Conservation (phyloP, 1,140 invertebrate genomes). For the Cataglyphis hispanica region DNA sequence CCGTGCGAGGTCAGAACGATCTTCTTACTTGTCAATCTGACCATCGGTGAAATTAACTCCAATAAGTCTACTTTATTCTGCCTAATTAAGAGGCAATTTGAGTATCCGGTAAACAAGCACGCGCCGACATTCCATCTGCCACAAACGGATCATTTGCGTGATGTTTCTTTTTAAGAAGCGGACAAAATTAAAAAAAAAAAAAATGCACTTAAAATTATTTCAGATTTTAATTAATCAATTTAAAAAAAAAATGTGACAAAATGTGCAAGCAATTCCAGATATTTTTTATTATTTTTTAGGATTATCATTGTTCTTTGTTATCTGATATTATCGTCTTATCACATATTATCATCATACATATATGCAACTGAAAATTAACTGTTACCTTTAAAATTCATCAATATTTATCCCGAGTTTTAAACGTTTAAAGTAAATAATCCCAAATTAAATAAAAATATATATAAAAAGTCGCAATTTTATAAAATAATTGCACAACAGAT, state of each 20-base stretch:
- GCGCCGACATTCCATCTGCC: not conserved
- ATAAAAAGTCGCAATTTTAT: not conserved
- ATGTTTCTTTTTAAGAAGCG: not conserved
- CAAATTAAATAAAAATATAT: constrained; percentile 4
- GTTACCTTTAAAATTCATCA: not conserved
- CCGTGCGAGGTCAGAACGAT: constrained; percentile 48
- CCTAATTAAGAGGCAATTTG: constrained; percentile 48
- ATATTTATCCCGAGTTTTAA: not conserved
- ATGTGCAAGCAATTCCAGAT: constrained; percentile 9
- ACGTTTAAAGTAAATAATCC: not conserved
- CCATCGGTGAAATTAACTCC: constrained; percentile 55
- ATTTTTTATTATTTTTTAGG: constrained; percentile 13
- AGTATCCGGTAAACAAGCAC: constrained; percentile 53
- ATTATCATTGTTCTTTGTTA: no score
- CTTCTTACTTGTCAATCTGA: constrained; percentile 54
- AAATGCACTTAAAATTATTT: not conserved
- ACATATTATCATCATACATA: not conserved
- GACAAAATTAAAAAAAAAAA: not conserved
- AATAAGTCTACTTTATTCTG: constrained; percentile 53
- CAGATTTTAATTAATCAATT: not conserved
- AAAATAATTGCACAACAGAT: not conserved
- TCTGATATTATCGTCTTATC: constrained; percentile 12
- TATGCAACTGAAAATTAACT: not conserved
- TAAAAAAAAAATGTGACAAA: not conserved
- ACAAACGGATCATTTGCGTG: not conserved